Base-by-base conservation (phyloP, 2,113 vertebrate genomes). In the Pelvicachromis taeniatus region DNA sequence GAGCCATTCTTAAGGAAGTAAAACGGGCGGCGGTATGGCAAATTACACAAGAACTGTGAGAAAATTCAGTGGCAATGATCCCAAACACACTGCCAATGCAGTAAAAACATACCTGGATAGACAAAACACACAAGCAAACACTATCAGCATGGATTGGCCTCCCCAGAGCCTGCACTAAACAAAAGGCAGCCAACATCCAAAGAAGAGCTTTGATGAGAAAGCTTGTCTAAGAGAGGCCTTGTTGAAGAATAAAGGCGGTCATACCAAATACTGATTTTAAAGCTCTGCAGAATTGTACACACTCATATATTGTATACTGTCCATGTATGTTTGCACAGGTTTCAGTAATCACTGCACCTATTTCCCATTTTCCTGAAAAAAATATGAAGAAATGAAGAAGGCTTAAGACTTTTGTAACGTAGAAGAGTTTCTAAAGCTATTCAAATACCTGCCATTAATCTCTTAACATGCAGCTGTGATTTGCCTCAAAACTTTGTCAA, bases 361-460 rank as follows among this genome's bases (percentile, higher is more conserved):
- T 42, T 42, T 68, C 35, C 63, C 7, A 23, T 42, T 68, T 68
- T 23, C 63, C 35, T 42, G n/a, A 40, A 42, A 12, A 68, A 68
- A 68, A 42, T 0, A 68, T 42, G 42, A 68, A 68, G 63, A 68
- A 14, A 68, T 23, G 63, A 23, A 40, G 63, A 42, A 7, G 0
- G 35, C 63, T 68, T 42, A 3, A 45, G 38, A 70, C 38, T 70
- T 45, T 70, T 45, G 63, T 4, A 68, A 40, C 23, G 38, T 42
- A 23, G n/a, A 79, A 65, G 48, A 31, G 5, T 53, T 73, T 75
- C 59, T 58, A 80, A 85, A 85, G 61, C 65, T 68, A 75, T 75
- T 55, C n/a, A 77, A 42, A 70, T 45, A 70, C 38, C 0, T 70
- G 21, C 26, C 78, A 92, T 91, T 12, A 86, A 94, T 93, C 38